These are phyloP conservation scores for Lepidurus packardi DNA, from an alignment of 1,140 invertebrate species.

Conservation along the genomic window DNA sequence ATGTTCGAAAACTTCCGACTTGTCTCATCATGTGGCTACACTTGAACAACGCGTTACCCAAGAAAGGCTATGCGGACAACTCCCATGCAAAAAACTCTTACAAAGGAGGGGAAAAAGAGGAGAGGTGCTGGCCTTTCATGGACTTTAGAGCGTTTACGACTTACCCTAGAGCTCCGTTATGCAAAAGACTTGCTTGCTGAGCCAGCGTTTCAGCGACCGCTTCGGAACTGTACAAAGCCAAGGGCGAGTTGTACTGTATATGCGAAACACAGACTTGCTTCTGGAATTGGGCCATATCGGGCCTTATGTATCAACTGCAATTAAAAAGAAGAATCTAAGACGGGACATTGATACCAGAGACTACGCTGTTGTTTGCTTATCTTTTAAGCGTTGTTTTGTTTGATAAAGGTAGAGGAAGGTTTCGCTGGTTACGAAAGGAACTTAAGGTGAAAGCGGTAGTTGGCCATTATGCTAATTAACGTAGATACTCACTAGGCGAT, in stretches of 20 bases:
- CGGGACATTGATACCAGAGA: not conserved
- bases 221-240: slow-evolving; percentile 74
- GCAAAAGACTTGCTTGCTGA: slow-evolving; percentile 66
- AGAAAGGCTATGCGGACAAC: no score
- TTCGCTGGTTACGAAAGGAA: not conserved
- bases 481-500: not conserved
- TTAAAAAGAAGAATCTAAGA: not conserved
- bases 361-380: not conserved
- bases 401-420: not conserved
- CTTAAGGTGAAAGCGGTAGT: not conserved
- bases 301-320: slow-evolving; percentile 8
- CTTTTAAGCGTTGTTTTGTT: not conserved
- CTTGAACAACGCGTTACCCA: no score
- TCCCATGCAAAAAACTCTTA: not conserved
- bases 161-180: slow-evolving; percentile 71
- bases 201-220: slow-evolving; percentile 72
- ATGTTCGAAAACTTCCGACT: no score
- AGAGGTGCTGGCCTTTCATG: not conserved
- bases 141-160: slow-evolving; percentile 37
- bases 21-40: no score
- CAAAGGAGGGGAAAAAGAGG: not conserved
- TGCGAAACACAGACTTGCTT: slow-evolving; percentile 43
- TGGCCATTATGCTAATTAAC: not conserved
- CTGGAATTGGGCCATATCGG: slow-evolving; percentile 1
- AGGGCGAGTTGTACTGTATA: slow-evolving; percentile 85